A percentile compares a stretch with the other conserved stretches of the same genome.
These are phyloP conservation scores for Parapristionchus giblindavisi DNA, from an alignment of 2,888 invertebrate genomes.

Conservation along the genomic window DNA sequence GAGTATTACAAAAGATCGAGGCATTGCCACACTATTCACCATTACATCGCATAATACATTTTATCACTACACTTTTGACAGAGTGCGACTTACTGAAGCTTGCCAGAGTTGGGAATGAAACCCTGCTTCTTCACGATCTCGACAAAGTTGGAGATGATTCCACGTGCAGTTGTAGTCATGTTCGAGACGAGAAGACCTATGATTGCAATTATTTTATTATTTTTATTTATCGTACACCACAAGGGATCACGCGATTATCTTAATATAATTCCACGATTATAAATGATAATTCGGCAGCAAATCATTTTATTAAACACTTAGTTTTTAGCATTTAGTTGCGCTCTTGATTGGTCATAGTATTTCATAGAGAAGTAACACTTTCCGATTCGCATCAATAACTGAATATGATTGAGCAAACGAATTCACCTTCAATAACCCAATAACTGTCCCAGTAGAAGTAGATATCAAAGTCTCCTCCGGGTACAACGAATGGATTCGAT, in stretches of 20 bases:
- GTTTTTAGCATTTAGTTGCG: too few species aligned
- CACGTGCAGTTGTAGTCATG: conserved; percentile 82
- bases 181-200: conserved; percentile 81
- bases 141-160: conserved; percentile 86
- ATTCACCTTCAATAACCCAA: conserved; percentile 83
- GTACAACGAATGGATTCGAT: conserved; percentile 79
- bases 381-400: too few species aligned
- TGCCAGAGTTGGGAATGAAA: conserved; percentile 84
- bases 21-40: too few species aligned
- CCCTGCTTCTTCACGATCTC: conserved; percentile 79
- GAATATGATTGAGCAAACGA: not conserved
- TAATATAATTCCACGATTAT: too few species aligned
- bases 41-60: too few species aligned
- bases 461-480: conserved; percentile 77
- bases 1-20: too few species aligned
- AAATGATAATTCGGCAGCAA: too few species aligned
- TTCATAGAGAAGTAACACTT: too few species aligned
- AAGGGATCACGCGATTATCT: too few species aligned
- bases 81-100: conserved; percentile 82
- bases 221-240: not conserved
- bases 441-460: conserved; percentile 93
- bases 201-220: not conserved
- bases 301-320: too few species aligned
- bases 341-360: too few species aligned
- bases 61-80: not conserved